Evolutionary conservation across 2,888 invertebrate species (phyloP).

Genomic region (Pachymerium ferrugineum): DNA sequence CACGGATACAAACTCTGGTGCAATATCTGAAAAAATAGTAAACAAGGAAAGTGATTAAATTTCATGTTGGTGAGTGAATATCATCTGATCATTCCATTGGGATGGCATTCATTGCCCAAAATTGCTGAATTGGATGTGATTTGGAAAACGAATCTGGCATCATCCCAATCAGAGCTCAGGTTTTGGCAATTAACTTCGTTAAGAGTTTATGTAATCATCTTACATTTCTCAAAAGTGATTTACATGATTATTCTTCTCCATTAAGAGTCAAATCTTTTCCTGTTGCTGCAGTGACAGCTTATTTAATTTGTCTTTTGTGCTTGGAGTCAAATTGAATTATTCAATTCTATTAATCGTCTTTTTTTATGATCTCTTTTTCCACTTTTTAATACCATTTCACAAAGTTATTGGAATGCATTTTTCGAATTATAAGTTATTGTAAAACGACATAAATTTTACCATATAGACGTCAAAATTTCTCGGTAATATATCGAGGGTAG

Average conservation of each 20-base stretch:
- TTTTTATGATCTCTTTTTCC: neutral
- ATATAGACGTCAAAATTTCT: conserved; percentile 16
- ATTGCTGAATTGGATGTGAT: neutral
- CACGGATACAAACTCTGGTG: conserved; percentile 53
- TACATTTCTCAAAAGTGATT: conserved; percentile 11
- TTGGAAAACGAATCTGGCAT: neutral
- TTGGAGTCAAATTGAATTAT: conserved; percentile 3
- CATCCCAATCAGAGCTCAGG: conserved; percentile 21
- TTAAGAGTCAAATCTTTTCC: conserved; percentile 1
- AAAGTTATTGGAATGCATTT: conserved; percentile 19
- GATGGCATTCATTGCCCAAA: neutral
- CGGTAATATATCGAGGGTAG: neutral
- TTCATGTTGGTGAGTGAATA: too few relatives aligned
- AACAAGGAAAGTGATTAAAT: neutral
- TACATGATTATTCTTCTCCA: conserved; percentile 23
- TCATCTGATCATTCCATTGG: neutral
- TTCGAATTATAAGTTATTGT: conserved; percentile 14
- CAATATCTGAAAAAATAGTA: conserved; percentile 28
- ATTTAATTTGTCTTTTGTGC: conserved; percentile 19
- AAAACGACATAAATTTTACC: conserved; percentile 3
- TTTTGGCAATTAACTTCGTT: conserved; percentile 5
- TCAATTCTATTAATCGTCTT: conserved; percentile 16
- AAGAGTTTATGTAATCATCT: conserved; percentile 10
- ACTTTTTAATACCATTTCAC: conserved; percentile 12
- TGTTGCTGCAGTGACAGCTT: conserved; percentile 19